Percentiles rank a stretch among this genome's conserved stretches.
Conservation (phyloP, 2,797 vertebrate genomes). For the Lagodon rhomboides region DNA sequence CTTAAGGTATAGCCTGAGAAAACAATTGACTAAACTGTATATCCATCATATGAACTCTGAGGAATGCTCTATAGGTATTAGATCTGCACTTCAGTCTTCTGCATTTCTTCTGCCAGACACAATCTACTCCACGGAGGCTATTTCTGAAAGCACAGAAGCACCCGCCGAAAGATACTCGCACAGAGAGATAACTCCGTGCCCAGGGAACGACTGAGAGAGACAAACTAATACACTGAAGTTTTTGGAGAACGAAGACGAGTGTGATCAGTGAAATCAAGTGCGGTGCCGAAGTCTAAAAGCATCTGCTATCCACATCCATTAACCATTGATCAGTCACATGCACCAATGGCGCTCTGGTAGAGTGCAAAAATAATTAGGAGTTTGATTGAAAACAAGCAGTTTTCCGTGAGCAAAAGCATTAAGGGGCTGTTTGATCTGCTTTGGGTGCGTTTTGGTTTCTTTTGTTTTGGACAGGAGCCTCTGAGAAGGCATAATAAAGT, state of each 20-base stretch:
- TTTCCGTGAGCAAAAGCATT: slow-evolving; percentile 11
- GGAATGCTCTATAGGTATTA: slow-evolving; percentile 8
- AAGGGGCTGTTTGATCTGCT: slow-evolving; percentile 17
- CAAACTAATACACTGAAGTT: slow-evolving; percentile 39
- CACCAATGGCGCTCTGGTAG: slow-evolving; percentile 23
- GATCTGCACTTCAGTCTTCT: slow-evolving; percentile 17
- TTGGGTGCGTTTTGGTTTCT: neutral
- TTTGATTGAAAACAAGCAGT: slow-evolving; percentile 39
- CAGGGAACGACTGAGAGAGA: slow-evolving; percentile 31
- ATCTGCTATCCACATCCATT: slow-evolving; percentile 53
- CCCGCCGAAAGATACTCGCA: slow-evolving; percentile 26
- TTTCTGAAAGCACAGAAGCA: slow-evolving; percentile 44
- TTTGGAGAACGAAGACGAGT: slow-evolving; percentile 8
- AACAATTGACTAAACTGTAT: slow-evolving; percentile 1
- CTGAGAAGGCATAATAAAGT: slow-evolving; percentile 12
- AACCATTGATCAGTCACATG: slow-evolving; percentile 48
- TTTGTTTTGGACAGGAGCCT: slow-evolving; percentile 28
- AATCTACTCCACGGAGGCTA: slow-evolving; percentile 23
- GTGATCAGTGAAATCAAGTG: slow-evolving; percentile 46
- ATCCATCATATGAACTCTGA: slow-evolving; percentile 11
- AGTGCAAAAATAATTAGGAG: slow-evolving; percentile 47
- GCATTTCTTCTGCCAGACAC: slow-evolving; percentile 25
- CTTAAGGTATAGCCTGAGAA: slow-evolving; percentile 15
- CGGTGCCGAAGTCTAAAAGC: slow-evolving; percentile 43
- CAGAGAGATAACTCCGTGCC: slow-evolving; percentile 33